Evolutionary conservation across 2,797 vertebrate species (phyloP).

Genomic region (Percopsis omiscomaycus): DNA sequence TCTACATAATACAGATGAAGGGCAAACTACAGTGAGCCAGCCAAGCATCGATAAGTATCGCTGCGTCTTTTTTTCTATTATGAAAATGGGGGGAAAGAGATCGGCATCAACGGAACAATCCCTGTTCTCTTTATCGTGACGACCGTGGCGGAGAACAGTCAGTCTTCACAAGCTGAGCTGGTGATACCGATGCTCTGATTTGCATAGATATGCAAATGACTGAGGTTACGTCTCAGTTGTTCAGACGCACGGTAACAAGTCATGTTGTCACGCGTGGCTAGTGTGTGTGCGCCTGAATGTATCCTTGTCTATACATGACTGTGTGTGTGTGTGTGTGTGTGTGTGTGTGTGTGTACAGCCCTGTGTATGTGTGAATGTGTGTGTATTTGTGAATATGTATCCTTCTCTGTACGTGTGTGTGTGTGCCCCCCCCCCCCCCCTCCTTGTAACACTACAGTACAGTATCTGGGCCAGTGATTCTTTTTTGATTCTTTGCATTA

Average conservation of each 20-base stretch:
- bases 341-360: conserved; percentile 1
- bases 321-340: conserved; percentile 14
- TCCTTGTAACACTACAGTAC: too few species aligned
- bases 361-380: neutral
- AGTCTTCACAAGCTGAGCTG: conserved; percentile 46
- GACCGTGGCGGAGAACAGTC: conserved; percentile 48
- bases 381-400: neutral
- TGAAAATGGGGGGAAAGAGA: conserved; percentile 35
- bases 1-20: conserved; percentile 65
- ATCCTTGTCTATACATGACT: conserved; percentile 10
- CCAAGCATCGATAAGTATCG: conserved; percentile 59
- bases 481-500: conserved; percentile 19
- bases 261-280: neutral
- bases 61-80: conserved; percentile 29
- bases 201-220: conserved; percentile 71
- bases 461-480: conserved; percentile 60
- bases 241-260: conserved; percentile 37
- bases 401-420: too few species aligned
- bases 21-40: conserved; percentile 44
- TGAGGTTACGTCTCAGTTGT: conserved; percentile 50
- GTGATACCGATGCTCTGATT: conserved; percentile 56
- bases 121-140: conserved; percentile 56
- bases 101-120: conserved; percentile 34
- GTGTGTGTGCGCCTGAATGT: conserved; percentile 9
- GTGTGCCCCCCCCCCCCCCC: too few species aligned